Conservation (phyloP, 23 tunicate species). For the Clavelina lepadiformis region DNA sequence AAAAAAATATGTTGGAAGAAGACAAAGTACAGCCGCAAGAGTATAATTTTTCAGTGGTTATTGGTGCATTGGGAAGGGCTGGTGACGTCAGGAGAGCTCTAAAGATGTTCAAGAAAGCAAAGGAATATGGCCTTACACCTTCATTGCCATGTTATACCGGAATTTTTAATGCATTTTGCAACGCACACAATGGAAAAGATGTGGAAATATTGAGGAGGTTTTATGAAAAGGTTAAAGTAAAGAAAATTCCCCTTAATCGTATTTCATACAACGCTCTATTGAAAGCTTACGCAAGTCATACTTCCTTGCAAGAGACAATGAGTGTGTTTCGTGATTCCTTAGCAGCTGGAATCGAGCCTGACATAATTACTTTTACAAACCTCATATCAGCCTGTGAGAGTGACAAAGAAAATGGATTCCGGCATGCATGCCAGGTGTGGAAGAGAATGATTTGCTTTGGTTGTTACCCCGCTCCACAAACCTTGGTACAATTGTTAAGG, state of each 20-base stretch:
- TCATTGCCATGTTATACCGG: conserved; percentile 51
- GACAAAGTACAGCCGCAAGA: conserved; percentile 66
- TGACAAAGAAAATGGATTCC: conserved; percentile 41
- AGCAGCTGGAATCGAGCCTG: conserved; percentile 64
- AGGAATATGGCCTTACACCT: conserved; percentile 33
- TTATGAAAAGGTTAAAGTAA: conserved; percentile 9
- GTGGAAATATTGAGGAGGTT: conserved; percentile 14
- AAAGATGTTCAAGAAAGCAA: conserved; percentile 33
- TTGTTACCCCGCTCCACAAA: conserved; percentile 38
- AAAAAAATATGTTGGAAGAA: conserved; percentile 49
- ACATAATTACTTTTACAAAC: conserved; percentile 37
- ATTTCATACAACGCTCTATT: conserved; percentile 52
- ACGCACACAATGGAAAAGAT: conserved; percentile 10
- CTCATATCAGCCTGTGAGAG: conserved; percentile 21
- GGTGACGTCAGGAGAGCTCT: conserved; percentile 62
- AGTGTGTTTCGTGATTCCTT: conserved; percentile 54
- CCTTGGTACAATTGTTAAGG: conserved; percentile 33
- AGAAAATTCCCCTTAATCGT: conserved; percentile 18
- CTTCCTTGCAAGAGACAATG: conserved; percentile 24
- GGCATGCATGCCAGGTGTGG: conserved; percentile 62
- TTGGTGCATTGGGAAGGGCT: conserved; percentile 56
- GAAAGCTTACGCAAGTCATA: conserved; percentile 65
- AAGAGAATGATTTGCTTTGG: conserved; percentile 35
- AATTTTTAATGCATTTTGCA: conserved; percentile 68
- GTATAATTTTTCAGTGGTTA: conserved; percentile 75